Evolutionary conservation across 2,888 invertebrate genomes (phyloP).

Genomic region (Drosophila paucipuncta): DNA sequence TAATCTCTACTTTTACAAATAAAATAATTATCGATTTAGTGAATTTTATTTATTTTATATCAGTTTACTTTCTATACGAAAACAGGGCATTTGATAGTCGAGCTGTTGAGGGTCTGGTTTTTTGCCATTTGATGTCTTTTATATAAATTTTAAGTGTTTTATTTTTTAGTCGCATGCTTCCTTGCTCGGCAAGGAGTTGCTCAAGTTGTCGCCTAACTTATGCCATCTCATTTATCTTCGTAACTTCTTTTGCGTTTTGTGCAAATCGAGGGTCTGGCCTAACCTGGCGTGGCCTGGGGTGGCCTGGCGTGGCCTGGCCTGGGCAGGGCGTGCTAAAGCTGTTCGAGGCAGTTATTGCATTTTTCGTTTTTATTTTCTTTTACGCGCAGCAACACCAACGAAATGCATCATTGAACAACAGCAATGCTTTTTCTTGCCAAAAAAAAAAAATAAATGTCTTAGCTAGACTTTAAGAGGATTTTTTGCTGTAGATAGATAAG

Average conservation of each 20-base stretch:
- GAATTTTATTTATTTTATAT: neutral
- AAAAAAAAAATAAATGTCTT: neutral
- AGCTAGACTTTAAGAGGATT: slow-evolving; percentile 1
- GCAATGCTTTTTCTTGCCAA: neutral
- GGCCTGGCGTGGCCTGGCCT: neutral
- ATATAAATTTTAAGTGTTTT: slow-evolving; percentile 65
- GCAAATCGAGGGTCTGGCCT: neutral
- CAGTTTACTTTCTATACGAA: no score
- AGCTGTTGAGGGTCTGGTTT: no score
- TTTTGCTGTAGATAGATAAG: neutral
- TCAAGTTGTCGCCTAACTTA: slow-evolving; percentile 79
- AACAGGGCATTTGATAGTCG: slow-evolving; percentile 4
- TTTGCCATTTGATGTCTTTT: slow-evolving; percentile 55
- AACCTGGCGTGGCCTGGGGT: neutral
- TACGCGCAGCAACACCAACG: slow-evolving; percentile 85
- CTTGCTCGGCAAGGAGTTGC: slow-evolving; percentile 56
- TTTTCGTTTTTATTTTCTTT: slow-evolving; percentile 17
- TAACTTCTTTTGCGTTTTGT: slow-evolving; percentile 58
- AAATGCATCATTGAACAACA: slow-evolving; percentile 36
- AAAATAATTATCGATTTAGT: neutral
- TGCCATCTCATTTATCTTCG: slow-evolving; percentile 81
- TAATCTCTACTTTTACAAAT: neutral
- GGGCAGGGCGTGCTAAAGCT: neutral
- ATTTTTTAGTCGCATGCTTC: slow-evolving; percentile 48
- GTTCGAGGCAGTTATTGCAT: slow-evolving; percentile 66